Evolutionary conservation across 2,888 invertebrate species (phyloP), one percentile per base, ranked within the genome.

Genomic region (Cinara cedri): DNA sequence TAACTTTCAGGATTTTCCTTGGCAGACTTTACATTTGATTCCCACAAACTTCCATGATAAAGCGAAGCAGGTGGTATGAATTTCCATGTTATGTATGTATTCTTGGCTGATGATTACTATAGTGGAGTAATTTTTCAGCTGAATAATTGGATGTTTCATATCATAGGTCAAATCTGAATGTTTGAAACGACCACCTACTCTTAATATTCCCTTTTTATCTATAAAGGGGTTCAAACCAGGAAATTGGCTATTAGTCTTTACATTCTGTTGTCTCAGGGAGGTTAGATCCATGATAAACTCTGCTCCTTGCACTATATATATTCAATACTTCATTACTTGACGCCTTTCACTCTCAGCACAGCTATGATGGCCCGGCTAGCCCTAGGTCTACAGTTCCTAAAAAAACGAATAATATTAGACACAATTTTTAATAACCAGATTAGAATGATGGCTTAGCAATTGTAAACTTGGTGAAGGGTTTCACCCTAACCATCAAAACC

Each of bases 31-130:
- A 83, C 82, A 11, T 81, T 82, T 6, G 83, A 81, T 63, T 84
- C 82, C 82, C 83, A 82, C 13, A 83, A 49, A n/a, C 83, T 82
- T 13, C 83, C 83, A 49, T 82, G 81, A 66, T 83, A 81, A 19
- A 82, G 83, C 8, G 82, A 82, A 51, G 57, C 66, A n/a, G 83
- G 78, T 42, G 82, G 83, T 81, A 83, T 81, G n/a, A 72, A 72
- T 42, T 62, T 68, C 81, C 81, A 81, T 2, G 24, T 11, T 19
- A 75, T 66, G 13, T 82, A 34, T 34, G 66, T n/a, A n/a, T n/a
- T 26, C 21, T 57, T 26, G 46, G 10, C 14, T 46, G 46, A 46
- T 46, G 3, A 46, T 51, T 8, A 51, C 6, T 51, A 8, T 51
- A 51, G 51, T 51, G n/a, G n/a, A n/a, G 51, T 51, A n/a, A 51